These are phyloP conservation scores for Merluccius polli DNA, from an alignment of 2,797 vertebrate genomes.

Conservation along the genomic window DNA sequence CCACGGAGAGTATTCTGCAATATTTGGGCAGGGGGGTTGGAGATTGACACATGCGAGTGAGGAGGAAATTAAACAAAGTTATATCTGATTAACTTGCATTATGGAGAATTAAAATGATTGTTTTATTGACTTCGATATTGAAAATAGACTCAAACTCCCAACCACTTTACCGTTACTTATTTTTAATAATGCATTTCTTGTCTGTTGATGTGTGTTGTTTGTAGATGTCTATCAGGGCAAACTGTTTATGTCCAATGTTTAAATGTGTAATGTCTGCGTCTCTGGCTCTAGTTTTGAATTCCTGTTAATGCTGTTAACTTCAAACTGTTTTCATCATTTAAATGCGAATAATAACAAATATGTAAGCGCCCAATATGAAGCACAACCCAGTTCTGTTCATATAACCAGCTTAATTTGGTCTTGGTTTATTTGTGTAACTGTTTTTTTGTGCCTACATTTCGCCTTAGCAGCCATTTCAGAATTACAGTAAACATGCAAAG, in stretches of 20 bases:
- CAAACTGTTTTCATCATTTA: background rate
- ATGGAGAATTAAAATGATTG: background rate
- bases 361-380: background rate
- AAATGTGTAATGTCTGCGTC: background rate
- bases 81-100: background rate
- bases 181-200: background rate
- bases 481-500: background rate
- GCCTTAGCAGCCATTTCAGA: background rate
- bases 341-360: background rate
- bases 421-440: conserved; percentile 1
- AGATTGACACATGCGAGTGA: conserved; percentile 11
- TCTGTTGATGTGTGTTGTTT: background rate
- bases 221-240: background rate
- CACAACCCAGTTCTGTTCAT: background rate
- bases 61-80: conserved; percentile 11
- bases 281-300: background rate
- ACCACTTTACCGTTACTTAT: background rate
- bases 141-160: background rate
- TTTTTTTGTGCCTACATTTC: background rate
- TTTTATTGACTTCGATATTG: background rate
- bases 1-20: conserved; percentile 26
- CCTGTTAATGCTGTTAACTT: background rate
- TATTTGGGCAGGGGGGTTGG: conserved; percentile 21
- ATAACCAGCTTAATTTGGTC: background rate
- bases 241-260: background rate